Base-by-base conservation (phyloP, 1,140 invertebrate genomes). In the Pseudomyrmex sp. region DNA sequence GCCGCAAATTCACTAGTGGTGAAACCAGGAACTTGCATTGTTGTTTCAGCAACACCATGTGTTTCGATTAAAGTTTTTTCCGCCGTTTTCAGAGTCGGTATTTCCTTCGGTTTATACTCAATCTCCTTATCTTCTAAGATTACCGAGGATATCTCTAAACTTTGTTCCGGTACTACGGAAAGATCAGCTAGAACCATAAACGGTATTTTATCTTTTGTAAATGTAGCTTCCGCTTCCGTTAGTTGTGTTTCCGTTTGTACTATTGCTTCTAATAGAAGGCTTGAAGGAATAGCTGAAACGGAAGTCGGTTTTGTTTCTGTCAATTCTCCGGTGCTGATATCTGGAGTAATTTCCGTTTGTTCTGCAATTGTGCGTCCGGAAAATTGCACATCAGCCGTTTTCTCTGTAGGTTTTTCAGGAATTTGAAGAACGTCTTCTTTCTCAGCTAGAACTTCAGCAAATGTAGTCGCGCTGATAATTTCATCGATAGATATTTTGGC, bases 101-200 rank as follows among this genome's bases (percentile, higher is more conserved):
- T 65, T 65, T 91, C 87, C 68, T 85, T 86, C n/a, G 85, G 63
- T 74, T 86, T 89, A 61, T 94, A 94, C 63, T 90, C 86, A 13
- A 75, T 91, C 91, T 96, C 95, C 90, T 95, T 95, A 70, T 96
- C 95, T 35, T 93, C 93, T 44, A 91, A 85, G 7, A 87, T 88
- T 2, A 95, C 86, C 15, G 93, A 86, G 4, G 92, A 92, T n/a
- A 95, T 84, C 58, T 92, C 70, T 61, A 95, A 13, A 75, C 92
- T 84, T 90, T 93, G 89, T 69, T 92, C 85, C 83, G 93, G 92
- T 15, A 90, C 87, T 9, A 95, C 12, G 4, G 89, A 88, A 7
- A 94, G 63, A 83, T 94, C 91, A 54, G 93, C 94, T 59, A 83
- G 83, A 18, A 87, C 90, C 90, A 90, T 80, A 0, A 82, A 73